These are phyloP conservation scores for Channallabes apus DNA, from an alignment of 2,797 vertebrate genomes.

Conservation along the genomic window DNA sequence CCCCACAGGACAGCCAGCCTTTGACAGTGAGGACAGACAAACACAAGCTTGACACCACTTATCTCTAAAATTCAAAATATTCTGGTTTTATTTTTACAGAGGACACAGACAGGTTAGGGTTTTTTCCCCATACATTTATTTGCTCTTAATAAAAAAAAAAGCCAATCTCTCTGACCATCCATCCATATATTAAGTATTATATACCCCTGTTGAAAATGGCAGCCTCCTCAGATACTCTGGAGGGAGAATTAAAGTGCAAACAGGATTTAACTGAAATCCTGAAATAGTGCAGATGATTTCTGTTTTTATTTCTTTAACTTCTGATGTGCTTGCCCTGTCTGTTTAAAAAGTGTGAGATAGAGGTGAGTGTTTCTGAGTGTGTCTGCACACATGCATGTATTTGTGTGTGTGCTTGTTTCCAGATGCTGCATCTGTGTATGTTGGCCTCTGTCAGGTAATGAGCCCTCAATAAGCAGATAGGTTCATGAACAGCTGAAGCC, in stretches of 20 bases:
- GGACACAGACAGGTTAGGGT: not conserved
- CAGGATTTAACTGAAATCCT: slow-evolving; percentile 77
- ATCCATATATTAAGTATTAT: slow-evolving; percentile 62
- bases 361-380: slow-evolving; percentile 19
- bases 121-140: slow-evolving; percentile 30
- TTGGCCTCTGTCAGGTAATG: slow-evolving; percentile 70
- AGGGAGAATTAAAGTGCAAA: slow-evolving; percentile 76
- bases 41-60: not conserved
- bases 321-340: not conserved
- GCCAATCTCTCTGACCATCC: slow-evolving; percentile 63
- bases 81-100: not conserved
- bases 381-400: slow-evolving; percentile 2
- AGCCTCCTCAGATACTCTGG: slow-evolving; percentile 67
- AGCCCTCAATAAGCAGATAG: slow-evolving; percentile 71
- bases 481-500: slow-evolving; percentile 78
- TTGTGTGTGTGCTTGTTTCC: not conserved
- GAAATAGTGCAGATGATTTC: slow-evolving; percentile 71
- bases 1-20: slow-evolving; percentile 58
- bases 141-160: slow-evolving; percentile 14
- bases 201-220: slow-evolving; percentile 66
- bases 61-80: not conserved
- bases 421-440: not conserved
- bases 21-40: slow-evolving; percentile 33
- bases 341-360: slow-evolving; percentile 38
- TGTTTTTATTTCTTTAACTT: slow-evolving; percentile 51